A percentile compares a stretch with the other conserved stretches of the same genome.
phyloP scores from a whole-genome alignment of 2,797 vertebrate genomes.

The Chiloscyllium punctatum region DNA sequence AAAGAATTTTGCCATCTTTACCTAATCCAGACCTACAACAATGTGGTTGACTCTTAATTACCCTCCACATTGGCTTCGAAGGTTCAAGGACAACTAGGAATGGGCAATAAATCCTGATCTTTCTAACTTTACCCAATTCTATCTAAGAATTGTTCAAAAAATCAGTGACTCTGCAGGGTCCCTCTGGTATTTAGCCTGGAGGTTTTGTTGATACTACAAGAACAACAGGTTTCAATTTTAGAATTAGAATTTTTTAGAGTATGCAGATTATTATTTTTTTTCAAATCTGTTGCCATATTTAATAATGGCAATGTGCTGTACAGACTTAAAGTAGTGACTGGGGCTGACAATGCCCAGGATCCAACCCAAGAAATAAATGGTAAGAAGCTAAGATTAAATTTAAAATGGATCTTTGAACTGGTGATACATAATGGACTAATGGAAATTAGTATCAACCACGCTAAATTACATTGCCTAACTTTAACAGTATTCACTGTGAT shows the following conservation, averaged over 20 bases:
- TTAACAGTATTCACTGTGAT: constrained; percentile 5
- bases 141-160: neutral
- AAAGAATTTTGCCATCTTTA: too few species aligned
- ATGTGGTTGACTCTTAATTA: too few species aligned
- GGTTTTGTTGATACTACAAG: neutral
- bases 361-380: neutral
- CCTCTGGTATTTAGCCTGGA: neutral
- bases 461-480: neutral
- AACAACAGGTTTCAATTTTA: neutral
- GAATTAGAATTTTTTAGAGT: neutral
- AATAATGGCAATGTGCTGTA: neutral
- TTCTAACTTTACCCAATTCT: too few species aligned
- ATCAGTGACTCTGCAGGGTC: neutral
- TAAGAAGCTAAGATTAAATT: neutral
- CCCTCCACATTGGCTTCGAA: too few species aligned
- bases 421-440: neutral
- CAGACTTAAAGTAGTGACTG: neutral
- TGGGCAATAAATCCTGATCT: too few species aligned
- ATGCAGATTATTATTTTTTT: neutral
- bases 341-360: neutral
- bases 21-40: too few species aligned
- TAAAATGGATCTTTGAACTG: neutral
- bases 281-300: neutral
- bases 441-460: neutral
- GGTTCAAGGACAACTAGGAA: too few species aligned